Base-by-base conservation (phyloP, 2,888 invertebrate genomes). In the Lithodes maja region DNA sequence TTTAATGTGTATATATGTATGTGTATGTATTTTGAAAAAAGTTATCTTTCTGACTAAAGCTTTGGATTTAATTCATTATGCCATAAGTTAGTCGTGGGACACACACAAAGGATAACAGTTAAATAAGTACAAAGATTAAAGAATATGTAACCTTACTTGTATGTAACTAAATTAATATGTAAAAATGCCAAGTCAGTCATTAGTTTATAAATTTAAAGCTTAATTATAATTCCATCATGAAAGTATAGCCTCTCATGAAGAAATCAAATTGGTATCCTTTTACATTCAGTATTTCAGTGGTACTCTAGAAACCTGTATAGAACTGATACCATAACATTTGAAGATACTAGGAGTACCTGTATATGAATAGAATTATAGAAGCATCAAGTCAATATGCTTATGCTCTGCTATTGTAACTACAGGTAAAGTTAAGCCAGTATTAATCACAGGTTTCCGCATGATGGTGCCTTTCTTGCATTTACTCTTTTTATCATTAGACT, bases 201-300 rank as follows among this genome's bases (percentile, higher is more conserved):
- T 49, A 82, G 61, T n/a, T 33, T 15, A 82, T 82, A n/a, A 68
- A 68, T 82, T 82, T 82, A 82, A 82, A 82, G 81, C 81, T 82
- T 68, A 82, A 49, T 17, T 2, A 82, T 68, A 50, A 71, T 71
- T 71, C 17, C 12, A 7, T 82, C 68, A 68, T 68, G 33, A 15
- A 61, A 81, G 55, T 68, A 33, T 33, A 50, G 81, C 50, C 49
- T 33, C 49, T 17, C 17, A 17, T 80, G 68, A 82, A 15, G 79
- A 81, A 61, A 17, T 81, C 33, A 15, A 49, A 81, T 5, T 79
- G 61, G 12, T 61, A 61, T 5, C 12, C 61, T 7, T 12, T 61
- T 61, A 61, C 61, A 61, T 79, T 79, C 3, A 33, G 54, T 33
- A 55, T 12, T 17, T 55, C 12, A 17, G 33, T 5, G 33, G 49